A percentile compares a stretch with the other conserved stretches of the same genome.
phyloP scores from a whole-genome alignment of 2,797 vertebrate genomes.

The Kryptopterus vitreolus region DNA sequence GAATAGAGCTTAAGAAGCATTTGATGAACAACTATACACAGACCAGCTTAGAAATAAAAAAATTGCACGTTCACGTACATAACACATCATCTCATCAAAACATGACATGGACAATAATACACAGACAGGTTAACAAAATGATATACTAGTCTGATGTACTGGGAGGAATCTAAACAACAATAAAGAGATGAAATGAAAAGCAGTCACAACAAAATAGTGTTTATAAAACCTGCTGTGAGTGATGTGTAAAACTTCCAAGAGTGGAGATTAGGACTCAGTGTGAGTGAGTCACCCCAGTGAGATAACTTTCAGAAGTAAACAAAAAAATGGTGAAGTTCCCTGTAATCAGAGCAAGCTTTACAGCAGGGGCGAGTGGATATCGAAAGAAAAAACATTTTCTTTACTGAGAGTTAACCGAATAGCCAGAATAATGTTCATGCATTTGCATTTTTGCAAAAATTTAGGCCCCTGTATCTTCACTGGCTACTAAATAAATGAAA shows the following conservation, averaged over 20 bases:
- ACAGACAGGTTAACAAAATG: conserved; percentile 13
- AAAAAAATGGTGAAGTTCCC: not conserved
- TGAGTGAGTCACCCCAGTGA: conserved; percentile 38
- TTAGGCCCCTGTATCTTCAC: not conserved
- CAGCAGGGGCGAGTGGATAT: not conserved
- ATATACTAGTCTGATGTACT: conserved; percentile 31
- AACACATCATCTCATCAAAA: conserved; percentile 1
- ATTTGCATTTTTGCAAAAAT: not conserved
- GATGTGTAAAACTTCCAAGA: conserved; percentile 40
- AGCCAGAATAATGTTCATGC: not conserved
- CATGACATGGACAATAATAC: conserved; percentile 25
- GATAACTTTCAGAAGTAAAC: conserved; percentile 7
- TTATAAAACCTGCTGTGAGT: conserved; percentile 28
- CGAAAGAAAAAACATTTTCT: conserved; percentile 13
- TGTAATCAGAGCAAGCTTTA: not conserved
- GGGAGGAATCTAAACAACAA: conserved; percentile 26
- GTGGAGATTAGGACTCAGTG: conserved; percentile 37
- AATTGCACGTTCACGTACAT: not conserved
- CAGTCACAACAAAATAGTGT: conserved; percentile 38
- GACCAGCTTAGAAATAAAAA: not conserved
- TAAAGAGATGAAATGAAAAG: conserved; percentile 31
- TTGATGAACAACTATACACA: not conserved
- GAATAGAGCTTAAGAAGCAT: not conserved
- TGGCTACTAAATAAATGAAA: not conserved
- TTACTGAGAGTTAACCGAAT: conserved; percentile 13